These are phyloP conservation scores for Ochotona curzoniae DNA, from an alignment of 2,113 vertebrate genomes.

Conservation along the genomic window DNA sequence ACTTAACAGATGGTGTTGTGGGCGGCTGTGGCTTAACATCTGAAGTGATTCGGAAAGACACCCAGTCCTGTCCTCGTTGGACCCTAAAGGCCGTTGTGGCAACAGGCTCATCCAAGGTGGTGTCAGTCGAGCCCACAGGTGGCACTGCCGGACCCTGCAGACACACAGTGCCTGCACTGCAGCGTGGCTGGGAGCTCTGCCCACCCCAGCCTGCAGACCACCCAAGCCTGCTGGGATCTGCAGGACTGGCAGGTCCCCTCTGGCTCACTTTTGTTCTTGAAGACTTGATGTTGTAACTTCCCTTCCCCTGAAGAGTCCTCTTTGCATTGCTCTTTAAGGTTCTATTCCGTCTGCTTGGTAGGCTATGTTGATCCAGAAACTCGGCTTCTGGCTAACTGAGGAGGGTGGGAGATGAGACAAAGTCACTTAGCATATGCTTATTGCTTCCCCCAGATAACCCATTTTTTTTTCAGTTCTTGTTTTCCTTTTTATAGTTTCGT, in stretches of 20 bases:
- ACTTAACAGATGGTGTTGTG: slow-evolving; percentile 75
- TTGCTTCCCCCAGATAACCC: background rate
- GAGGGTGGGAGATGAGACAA: background rate
- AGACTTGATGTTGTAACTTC: background rate
- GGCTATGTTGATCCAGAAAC: slow-evolving; percentile 9
- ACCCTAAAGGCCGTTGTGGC: background rate
- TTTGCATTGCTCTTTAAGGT: background rate
- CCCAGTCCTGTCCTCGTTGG: slow-evolving; percentile 16
- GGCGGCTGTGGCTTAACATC: slow-evolving; percentile 68
- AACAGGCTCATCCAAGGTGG: background rate
- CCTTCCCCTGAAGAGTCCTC: background rate
- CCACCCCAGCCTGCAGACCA: background rate
- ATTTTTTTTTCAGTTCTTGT: background rate
- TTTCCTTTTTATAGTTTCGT: too few relatives aligned
- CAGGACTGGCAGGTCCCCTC: too few relatives aligned
- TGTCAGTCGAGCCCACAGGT: background rate
- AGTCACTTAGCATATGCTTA: background rate
- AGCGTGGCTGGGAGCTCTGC: background rate
- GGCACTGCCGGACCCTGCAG: background rate
- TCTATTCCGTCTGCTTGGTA: background rate
- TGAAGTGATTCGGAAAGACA: slow-evolving; percentile 57
- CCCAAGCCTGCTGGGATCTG: too few relatives aligned
- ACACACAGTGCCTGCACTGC: background rate
- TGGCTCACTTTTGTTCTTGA: slow-evolving; percentile 42
- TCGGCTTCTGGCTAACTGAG: background rate